Conservation (phyloP, 2,797 vertebrate genomes). For the Spinibarbus caldwelli region DNA sequence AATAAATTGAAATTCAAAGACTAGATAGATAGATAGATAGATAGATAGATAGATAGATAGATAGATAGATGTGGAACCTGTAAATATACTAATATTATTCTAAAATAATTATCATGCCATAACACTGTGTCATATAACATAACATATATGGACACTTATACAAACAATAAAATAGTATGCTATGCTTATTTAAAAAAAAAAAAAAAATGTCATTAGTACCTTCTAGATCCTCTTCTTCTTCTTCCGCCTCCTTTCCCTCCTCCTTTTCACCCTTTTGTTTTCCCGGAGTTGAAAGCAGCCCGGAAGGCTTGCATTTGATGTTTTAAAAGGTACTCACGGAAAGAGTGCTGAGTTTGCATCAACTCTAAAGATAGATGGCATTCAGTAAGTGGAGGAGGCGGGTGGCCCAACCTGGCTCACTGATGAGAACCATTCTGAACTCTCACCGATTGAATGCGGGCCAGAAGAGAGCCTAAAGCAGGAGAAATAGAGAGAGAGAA, state of each 20-base stretch:
- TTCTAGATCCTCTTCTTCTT: constrained; percentile 20
- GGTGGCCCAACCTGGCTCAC: constrained; percentile 47
- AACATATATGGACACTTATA: not conserved
- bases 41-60: not conserved
- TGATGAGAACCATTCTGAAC: constrained; percentile 57
- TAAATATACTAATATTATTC: not conserved
- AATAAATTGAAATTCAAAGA: too few relatives aligned
- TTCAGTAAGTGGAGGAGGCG: constrained; percentile 55
- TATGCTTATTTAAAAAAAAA: not conserved
- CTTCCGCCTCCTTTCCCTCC: constrained; percentile 45
- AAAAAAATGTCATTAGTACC: constrained; percentile 15
- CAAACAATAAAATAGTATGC: not conserved
- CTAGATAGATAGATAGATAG: not conserved
- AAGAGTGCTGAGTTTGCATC: constrained; percentile 77
- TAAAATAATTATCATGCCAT: not conserved
- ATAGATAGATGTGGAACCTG: not conserved
- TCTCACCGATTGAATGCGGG: constrained; percentile 63
- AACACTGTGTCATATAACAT: not conserved
- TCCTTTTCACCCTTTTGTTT: constrained; percentile 55
- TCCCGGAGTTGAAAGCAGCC: constrained; percentile 61
- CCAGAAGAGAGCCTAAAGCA: constrained; percentile 69
- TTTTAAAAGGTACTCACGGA: constrained; percentile 71
- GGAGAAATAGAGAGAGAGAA: constrained; percentile 25
- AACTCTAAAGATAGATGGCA: constrained; percentile 70
- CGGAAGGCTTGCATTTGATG: constrained; percentile 72